phyloP scores from a whole-genome alignment of 2,797 vertebrate species.

The Pogonophryne albipinna region DNA sequence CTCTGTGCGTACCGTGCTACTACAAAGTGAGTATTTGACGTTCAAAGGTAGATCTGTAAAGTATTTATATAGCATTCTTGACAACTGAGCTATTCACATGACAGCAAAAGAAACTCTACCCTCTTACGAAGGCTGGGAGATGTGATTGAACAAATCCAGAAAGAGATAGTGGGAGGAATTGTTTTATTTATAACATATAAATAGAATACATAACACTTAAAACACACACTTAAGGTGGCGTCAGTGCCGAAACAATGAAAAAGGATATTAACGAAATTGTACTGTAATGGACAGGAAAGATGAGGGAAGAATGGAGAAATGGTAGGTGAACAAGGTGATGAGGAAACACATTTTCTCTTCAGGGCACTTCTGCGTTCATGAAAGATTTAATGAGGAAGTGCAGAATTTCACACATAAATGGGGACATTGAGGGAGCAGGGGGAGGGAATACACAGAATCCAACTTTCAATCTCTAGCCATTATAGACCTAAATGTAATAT shows the following conservation, averaged over 20 bases:
- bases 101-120: not conserved
- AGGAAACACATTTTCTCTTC: slow-evolving; percentile 17
- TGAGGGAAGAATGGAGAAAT: not conserved
- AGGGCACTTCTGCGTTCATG: slow-evolving; percentile 44
- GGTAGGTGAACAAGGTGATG: not conserved
- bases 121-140: not conserved
- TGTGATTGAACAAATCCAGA: not conserved
- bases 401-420: slow-evolving; percentile 33
- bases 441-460: slow-evolving; percentile 6
- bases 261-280: not conserved
- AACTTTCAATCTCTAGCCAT: not conserved
- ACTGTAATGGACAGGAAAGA: not conserved
- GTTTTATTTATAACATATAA: not conserved
- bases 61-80: not conserved
- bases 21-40: not conserved
- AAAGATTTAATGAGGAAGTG: slow-evolving; percentile 52
- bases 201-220: not conserved
- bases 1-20: not conserved
- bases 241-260: not conserved
- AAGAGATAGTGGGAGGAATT: too few relatives aligned
- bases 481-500: slow-evolving; percentile 4
- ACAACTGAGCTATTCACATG: not conserved
- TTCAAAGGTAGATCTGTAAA: not conserved
- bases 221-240: not conserved
- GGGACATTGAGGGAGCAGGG: slow-evolving; percentile 5